phyloP scores from a whole-genome alignment of 2,888 invertebrate genomes.

The Tryphoninae sp. region DNA sequence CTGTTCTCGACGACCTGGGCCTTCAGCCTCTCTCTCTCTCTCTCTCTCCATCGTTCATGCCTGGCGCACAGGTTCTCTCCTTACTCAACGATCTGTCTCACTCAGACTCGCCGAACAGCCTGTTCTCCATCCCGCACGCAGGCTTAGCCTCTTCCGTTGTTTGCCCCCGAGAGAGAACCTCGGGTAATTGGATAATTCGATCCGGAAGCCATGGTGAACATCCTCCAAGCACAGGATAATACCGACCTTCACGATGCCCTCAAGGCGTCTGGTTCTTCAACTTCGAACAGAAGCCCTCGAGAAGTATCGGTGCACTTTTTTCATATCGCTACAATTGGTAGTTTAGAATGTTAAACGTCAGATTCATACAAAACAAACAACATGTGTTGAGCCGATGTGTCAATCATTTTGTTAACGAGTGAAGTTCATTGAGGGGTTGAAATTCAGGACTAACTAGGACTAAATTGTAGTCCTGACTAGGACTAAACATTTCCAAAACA shows the following conservation, averaged over 20 bases:
- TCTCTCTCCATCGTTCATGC: conserved; percentile 48
- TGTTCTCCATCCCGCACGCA: conserved; percentile 38
- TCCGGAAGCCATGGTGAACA: conserved; percentile 67
- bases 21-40: conserved; percentile 33
- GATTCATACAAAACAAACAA: too few relatives aligned
- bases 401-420: too few relatives aligned
- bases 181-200: conserved; percentile 79
- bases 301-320: too few relatives aligned
- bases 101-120: conserved; percentile 45
- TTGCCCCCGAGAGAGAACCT: conserved; percentile 64
- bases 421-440: too few relatives aligned
- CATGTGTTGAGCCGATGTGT: too few relatives aligned
- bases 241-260: conserved; percentile 11
- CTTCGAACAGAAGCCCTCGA: too few relatives aligned
- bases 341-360: too few relatives aligned
- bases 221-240: conserved; percentile 34
- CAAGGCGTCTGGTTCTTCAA: neutral
- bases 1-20: conserved; percentile 40
- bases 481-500: too few relatives aligned
- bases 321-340: too few relatives aligned
- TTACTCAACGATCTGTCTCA: conserved; percentile 52
- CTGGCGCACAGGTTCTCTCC: conserved; percentile 51
- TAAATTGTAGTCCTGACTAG: too few relatives aligned
- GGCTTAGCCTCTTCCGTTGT: conserved; percentile 28
- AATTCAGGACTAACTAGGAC: too few relatives aligned